phyloP scores from a whole-genome alignment of 2,113 vertebrate species.

The Mesoclemmys tuberculata region DNA sequence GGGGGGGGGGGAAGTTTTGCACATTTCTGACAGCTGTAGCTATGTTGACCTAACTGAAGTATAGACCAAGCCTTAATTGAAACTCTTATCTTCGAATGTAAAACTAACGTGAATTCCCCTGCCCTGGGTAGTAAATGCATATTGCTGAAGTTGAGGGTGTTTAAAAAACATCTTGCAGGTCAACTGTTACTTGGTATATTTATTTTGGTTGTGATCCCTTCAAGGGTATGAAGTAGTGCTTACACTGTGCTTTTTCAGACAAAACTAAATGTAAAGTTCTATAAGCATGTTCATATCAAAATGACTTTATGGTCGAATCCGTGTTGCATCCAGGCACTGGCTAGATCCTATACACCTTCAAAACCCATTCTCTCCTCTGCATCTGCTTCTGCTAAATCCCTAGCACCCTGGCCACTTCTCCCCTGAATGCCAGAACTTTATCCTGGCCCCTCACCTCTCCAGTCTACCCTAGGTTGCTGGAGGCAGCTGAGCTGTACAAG shows the following conservation, averaged over 20 bases:
- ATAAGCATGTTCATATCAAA: neutral
- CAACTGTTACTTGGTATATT: neutral
- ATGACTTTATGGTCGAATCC: neutral
- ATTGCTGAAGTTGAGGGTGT: neutral
- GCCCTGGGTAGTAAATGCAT: neutral
- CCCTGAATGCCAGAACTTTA: neutral
- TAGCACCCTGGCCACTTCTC: neutral
- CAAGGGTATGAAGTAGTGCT: constrained; percentile 36
- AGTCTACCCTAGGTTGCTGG: fast-evolving
- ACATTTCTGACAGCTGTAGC: too few relatives aligned
- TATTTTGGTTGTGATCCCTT: neutral
- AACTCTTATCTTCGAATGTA: constrained; percentile 48
- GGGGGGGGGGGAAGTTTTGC: too few relatives aligned
- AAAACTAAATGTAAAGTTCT: neutral
- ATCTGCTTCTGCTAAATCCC: fast-evolving
- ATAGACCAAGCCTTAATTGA: neutral
- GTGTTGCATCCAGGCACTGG: neutral
- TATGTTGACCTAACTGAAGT: neutral
- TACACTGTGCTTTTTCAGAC: neutral
- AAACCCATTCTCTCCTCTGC: fast-evolving
- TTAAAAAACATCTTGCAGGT: constrained; percentile 28
- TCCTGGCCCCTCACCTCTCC: neutral
- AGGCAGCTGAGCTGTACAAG: neutral
- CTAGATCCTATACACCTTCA: neutral
- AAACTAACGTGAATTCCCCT: constrained; percentile 27